Conservation (phyloP, 2,113 vertebrate genomes). For the Garra rufa region DNA sequence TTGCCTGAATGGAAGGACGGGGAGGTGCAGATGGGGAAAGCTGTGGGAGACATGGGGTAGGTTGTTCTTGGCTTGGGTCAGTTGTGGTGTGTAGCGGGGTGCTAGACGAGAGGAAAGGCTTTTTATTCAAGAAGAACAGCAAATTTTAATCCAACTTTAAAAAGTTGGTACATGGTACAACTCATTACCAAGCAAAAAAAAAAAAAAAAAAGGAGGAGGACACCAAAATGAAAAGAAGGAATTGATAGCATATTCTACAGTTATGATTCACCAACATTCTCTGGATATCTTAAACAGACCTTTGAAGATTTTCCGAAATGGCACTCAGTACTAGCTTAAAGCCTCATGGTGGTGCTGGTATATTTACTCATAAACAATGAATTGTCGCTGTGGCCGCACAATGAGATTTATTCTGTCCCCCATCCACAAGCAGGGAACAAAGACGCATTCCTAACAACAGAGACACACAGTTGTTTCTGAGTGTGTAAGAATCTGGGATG, state of each 20-base stretch:
- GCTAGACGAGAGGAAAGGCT: constrained; percentile 8
- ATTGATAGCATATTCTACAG: neutral
- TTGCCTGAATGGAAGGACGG: constrained; percentile 60
- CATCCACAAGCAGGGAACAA: neutral
- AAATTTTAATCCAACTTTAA: neutral
- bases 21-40: constrained; percentile 68
- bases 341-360: neutral
- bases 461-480: neutral
- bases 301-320: constrained; percentile 2
- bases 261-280: neutral
- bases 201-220: too few relatives aligned
- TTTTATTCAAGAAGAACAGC: neutral
- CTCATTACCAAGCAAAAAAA: constrained; percentile 1
- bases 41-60: constrained; percentile 36
- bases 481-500: neutral
- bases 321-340: neutral
- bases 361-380: neutral
- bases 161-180: neutral
- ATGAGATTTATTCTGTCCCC: neutral
- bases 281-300: neutral
- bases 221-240: neutral
- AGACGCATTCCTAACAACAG: neutral
- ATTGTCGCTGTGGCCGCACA: neutral
- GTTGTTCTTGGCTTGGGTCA: constrained; percentile 51
- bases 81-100: constrained; percentile 54